Conservation (phyloP, 1,140 invertebrate species). For the Micrasema longulum region DNA sequence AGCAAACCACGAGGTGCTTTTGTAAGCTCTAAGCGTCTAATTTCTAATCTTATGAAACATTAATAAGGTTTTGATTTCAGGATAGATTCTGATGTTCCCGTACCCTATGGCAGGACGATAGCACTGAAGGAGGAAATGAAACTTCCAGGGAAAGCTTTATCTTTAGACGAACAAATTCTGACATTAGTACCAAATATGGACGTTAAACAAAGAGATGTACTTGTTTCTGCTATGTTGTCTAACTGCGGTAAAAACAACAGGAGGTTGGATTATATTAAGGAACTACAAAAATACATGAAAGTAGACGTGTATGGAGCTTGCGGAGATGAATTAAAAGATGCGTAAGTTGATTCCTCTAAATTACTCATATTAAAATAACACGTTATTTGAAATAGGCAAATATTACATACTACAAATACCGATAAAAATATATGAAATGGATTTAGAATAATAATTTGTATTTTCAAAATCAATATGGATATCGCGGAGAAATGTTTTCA, state of each 20-base stretch:
- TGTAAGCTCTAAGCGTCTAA: too few species aligned
- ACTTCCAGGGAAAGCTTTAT: not conserved
- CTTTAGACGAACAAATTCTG: not conserved
- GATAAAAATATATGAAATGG: too few species aligned
- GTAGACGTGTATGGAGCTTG: conserved; percentile 74
- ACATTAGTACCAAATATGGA: conserved; percentile 38
- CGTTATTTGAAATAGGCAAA: too few species aligned
- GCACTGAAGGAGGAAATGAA: conserved; percentile 27
- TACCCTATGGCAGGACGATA: conserved; percentile 72
- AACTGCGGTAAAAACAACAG: conserved; percentile 69
- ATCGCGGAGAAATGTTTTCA: too few species aligned
- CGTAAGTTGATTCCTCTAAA: conserved; percentile 29
- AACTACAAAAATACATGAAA: conserved; percentile 68
- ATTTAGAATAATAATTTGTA: too few species aligned
- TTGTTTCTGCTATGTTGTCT: conserved; percentile 70
- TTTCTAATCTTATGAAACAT: too few species aligned
- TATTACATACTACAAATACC: too few species aligned
- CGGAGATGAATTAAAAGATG: conserved; percentile 53
- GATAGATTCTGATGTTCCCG: conserved; percentile 73
- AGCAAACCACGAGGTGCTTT: too few species aligned
- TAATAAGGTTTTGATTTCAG: conserved; percentile 53
- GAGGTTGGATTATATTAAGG: conserved; percentile 70
- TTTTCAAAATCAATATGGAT: too few species aligned
- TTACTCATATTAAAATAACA: too few species aligned
- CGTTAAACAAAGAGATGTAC: conserved; percentile 59